Percentiles rank a stretch among this genome's conserved stretches.
phyloP scores from a whole-genome alignment of 1,140 invertebrate genomes.

The Tetramorium parvispinum region DNA sequence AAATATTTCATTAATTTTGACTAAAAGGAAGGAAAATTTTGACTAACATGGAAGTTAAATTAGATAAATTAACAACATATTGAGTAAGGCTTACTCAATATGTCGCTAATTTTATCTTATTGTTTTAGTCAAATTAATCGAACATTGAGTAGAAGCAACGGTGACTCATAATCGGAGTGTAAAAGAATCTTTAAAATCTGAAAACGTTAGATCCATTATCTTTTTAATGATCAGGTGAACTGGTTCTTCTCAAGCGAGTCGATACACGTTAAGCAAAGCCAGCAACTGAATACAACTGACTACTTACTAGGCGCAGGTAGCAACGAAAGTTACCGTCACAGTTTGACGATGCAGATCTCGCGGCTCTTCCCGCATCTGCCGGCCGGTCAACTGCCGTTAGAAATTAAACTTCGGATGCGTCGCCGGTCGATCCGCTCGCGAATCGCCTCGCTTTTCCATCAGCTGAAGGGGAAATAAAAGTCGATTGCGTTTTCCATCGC shows the following conservation, averaged over 20 bases:
- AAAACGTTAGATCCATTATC: background rate
- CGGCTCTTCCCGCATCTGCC: constrained; percentile 8
- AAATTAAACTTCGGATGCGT: constrained; percentile 22
- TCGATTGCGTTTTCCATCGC: constrained; percentile 37
- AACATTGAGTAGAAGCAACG: too few relatives aligned
- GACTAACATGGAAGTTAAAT: too few relatives aligned
- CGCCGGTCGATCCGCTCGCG: background rate
- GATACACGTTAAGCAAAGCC: background rate
- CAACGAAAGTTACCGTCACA: constrained; percentile 12
- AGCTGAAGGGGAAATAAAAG: constrained; percentile 23
- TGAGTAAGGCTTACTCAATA: too few relatives aligned
- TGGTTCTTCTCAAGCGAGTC: too few relatives aligned
- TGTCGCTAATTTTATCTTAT: too few relatives aligned
- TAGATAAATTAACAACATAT: too few relatives aligned
- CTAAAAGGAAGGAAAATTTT: too few relatives aligned
- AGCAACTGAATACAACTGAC: background rate
- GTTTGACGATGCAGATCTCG: constrained; percentile 5
- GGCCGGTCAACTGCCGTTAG: constrained; percentile 2
- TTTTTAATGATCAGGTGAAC: too few relatives aligned
- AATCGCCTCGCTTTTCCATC: constrained; percentile 30
- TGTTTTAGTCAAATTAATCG: too few relatives aligned
- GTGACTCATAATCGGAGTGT: too few relatives aligned
- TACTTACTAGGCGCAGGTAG: background rate
- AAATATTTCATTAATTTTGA: too few relatives aligned
- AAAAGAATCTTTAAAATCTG: background rate